Conservation (phyloP, 2,888 invertebrate genomes). For the Morpho helenor region DNA sequence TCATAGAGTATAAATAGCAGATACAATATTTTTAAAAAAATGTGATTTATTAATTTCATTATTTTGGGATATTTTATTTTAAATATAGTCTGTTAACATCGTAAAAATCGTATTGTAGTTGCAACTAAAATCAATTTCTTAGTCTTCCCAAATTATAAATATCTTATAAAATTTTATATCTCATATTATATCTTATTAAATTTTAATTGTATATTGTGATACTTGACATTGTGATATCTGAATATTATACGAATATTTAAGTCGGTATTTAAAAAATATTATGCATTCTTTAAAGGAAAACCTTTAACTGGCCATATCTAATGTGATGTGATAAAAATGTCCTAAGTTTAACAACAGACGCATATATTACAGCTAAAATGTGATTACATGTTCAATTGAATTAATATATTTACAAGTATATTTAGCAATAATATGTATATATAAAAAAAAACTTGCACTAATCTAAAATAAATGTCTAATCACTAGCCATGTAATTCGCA, state of each 20-base stretch:
- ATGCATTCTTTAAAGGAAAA: not conserved
- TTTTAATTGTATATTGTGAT: no score
- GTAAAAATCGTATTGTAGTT: no score
- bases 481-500: constrained; percentile 77
- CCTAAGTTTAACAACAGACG: constrained; percentile 20
- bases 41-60: not conserved
- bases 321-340: constrained; percentile 17
- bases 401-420: constrained; percentile 55
- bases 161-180: no score
- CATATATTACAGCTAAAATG: constrained; percentile 22
- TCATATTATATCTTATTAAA: no score
- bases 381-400: constrained; percentile 40
- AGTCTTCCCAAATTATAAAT: no score
- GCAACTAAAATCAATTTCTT: no score
- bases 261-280: not conserved
- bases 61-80: not conserved
- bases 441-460: constrained; percentile 42
- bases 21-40: not conserved
- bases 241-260: not conserved
- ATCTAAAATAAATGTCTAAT: constrained; percentile 72
- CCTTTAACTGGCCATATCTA: constrained; percentile 11
- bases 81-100: no score
- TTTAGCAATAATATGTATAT: constrained; percentile 47
- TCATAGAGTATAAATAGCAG: no score
- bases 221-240: not conserved